These are phyloP conservation scores for Lordiphosa clarofinis DNA, from an alignment of 1,140 invertebrate genomes.

Conservation along the genomic window DNA sequence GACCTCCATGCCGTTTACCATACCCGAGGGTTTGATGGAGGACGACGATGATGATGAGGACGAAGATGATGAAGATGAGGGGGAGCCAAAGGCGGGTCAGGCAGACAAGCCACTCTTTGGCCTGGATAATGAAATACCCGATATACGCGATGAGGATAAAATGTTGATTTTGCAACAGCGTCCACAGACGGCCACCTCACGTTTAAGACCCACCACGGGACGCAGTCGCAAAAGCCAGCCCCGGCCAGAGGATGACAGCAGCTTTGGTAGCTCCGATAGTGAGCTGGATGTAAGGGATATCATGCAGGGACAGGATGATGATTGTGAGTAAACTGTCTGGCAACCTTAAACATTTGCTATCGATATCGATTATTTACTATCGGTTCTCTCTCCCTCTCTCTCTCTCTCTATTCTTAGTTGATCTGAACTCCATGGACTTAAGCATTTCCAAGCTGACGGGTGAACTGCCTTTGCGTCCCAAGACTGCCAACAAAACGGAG, in stretches of 20 bases:
- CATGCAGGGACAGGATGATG: conserved; percentile 60
- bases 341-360: too few species aligned
- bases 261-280: conserved; percentile 74
- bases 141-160: conserved; percentile 69
- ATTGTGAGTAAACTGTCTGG: conserved; percentile 55
- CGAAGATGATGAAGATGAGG: conserved; percentile 29
- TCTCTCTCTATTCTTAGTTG: conserved; percentile 38
- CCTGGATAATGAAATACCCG: conserved; percentile 63
- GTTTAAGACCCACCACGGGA: conserved; percentile 69
- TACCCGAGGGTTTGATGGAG: conserved; percentile 71
- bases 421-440: conserved; percentile 74
- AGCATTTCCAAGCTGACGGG: conserved; percentile 77
- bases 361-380: too few species aligned
- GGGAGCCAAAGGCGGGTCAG: not conserved
- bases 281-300: conserved; percentile 72
- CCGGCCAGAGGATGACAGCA: conserved; percentile 56
- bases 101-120: conserved; percentile 20
- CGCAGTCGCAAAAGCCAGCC: conserved; percentile 43
- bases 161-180: conserved; percentile 45
- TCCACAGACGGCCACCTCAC: conserved; percentile 62
- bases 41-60: conserved; percentile 70
- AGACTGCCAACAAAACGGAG: conserved; percentile 66
- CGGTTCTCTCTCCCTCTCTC: too few species aligned
- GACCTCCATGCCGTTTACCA: conserved; percentile 62
- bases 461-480: conserved; percentile 61